Evolutionary conservation across 35 echinoderm and acorn worm species (phyloP), one percentile per base, ranked within the genome.

Genomic region (Acanthaster planci): DNA sequence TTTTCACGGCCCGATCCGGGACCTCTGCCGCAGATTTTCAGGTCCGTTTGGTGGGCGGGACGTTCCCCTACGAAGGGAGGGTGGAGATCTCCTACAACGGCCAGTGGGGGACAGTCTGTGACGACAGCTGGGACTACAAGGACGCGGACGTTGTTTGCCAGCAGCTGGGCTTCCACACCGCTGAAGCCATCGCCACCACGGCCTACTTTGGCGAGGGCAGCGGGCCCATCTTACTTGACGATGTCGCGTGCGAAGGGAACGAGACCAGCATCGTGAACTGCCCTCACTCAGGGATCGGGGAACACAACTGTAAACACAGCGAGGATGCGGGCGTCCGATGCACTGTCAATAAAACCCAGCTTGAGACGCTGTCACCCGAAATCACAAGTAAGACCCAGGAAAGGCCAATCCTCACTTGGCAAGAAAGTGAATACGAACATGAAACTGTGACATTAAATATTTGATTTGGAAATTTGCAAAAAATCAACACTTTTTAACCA

Each of bases 21-120:
- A 44, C 39, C 18, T 16, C 5, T 19, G 19, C 18, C 77, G 1
- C 77, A 79, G 38, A 40, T 52, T 79, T 79, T 37, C 38, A 85
- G 29, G 17, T 85, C 29, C 82, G 82, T 34, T 37, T 85, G 8
- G 39, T 38, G 6, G 34, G n/a, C 1, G 82, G 82, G 17, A 8
- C 18, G 1, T 55, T 57, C 34, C 31, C 31, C 1, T 38, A 64
- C 37, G 57, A 68, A 38, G 82, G 82, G 34, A 53, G 82, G n/a
- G 51, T 85, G 55, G 82, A 85, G 56, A 72, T 85, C 16, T 67
- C 27, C 21, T 40, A 40, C 56, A 4, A 68, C 15, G 82, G 82
- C 31, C 23, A 85, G n/a, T 85, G 82, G 82, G 82, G 82, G 2
- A 85, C 82, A 1, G 59, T 85, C 40, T 85, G 82, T 37, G 82